Evolutionary conservation across 2,113 vertebrate species (phyloP), one percentile per base, ranked within the genome.

Genomic region (Azemiops feae): DNA sequence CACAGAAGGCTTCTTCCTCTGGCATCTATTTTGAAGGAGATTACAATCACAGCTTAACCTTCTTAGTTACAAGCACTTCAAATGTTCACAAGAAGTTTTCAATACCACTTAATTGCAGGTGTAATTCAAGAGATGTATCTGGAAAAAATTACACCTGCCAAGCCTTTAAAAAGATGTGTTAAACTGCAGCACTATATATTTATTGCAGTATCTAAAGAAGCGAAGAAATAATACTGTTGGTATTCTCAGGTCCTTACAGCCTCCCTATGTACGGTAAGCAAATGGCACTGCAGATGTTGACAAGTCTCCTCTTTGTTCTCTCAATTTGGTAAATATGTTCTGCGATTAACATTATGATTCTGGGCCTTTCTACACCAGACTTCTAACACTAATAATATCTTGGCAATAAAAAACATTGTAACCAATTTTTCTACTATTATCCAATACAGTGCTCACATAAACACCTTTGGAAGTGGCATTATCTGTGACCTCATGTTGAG

Each of bases 1-100:
- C 99, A 96, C 99, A 99, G 97, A 99, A 99, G 8, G 99, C 99
- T 95, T 99, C 99, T 94, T 99, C 99, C 96, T 99, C 99, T 90
- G 99, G 99, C 99, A 99, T 99, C 99, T 99, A 92, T 43, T 90
- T 93, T 22, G 39, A 87, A 93, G 16, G 54, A 93, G 20, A 90
- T 43, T 27, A 52, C 11, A 53, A 27, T 64, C 11, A 60, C 45
- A 64, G 25, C 45, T 86, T 52, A 43, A 23, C 23, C 25, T 25
- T 50, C 52, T 43, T 55, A 50, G 54, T 92, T 87, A 50, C 25
- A 52, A 25, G 18, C 30, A 64, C 55, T 18, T 39, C 52, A 10
- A 92, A 92, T 53, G 20, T 88, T 64, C 30, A 25, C 53, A 57
- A 85, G 12, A 85, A 27, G 3, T 43, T 57, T 54, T 55, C 50